Conservation (phyloP, 2,113 vertebrate species). For the Neogale vison region DNA sequence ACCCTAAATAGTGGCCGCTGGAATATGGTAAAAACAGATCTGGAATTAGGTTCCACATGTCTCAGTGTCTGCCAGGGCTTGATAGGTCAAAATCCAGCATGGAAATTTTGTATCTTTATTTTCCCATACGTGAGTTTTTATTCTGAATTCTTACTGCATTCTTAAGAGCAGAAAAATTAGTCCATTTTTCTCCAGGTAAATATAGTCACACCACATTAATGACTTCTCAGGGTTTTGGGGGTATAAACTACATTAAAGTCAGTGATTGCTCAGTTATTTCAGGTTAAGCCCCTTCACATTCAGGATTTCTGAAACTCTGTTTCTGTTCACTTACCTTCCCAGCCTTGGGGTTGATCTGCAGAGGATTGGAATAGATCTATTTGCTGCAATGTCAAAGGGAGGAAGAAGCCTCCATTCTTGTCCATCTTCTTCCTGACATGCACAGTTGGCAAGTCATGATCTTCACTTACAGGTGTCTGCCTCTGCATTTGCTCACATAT, state of each 20-base stretch:
- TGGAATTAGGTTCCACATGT: not conserved
- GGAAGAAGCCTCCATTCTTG: not conserved
- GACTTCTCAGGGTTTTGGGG: not conserved
- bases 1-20: not conserved
- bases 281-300: not conserved
- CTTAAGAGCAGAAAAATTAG: not conserved
- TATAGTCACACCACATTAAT: not conserved
- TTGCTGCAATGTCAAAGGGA: not conserved
- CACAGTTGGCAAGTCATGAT: not conserved
- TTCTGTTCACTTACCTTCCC: not conserved
- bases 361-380: not conserved
- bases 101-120: not conserved
- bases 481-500: not conserved
- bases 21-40: not conserved
- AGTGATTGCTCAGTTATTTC: not conserved
- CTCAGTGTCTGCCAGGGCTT: not conserved
- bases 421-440: not conserved
- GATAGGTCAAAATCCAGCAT: not conserved
- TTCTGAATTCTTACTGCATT: not conserved
- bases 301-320: not conserved
- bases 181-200: not conserved
- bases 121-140: not conserved
- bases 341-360: not conserved
- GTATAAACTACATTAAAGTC: not conserved
- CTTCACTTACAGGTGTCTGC: not conserved